Base-by-base conservation (phyloP, 2,888 invertebrate species). In the Brachyptera putata region DNA sequence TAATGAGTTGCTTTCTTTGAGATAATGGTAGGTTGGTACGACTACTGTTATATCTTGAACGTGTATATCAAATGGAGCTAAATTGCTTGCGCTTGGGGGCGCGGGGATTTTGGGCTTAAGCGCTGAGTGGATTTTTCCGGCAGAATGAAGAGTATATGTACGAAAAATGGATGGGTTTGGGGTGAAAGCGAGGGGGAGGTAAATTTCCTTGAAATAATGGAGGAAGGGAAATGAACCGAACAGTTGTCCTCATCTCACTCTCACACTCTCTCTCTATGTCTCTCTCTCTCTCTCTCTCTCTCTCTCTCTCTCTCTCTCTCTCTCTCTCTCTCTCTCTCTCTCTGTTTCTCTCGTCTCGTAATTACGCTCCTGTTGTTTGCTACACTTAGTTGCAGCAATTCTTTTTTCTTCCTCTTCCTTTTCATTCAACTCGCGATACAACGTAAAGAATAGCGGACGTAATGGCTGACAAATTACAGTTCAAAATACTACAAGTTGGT, bases 1-100 rank as follows among this genome's bases (percentile, higher is more conserved):
- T 63, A 63, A 63, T 63, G 63, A 63, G 63, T 49, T 61, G 63
- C 63, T 63, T 63, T 63, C 63, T 63, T 63, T 63, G 60, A 61
- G 60, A 41, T 63, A 63, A 63, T 63, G 58, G 63, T 60, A 37
- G 36, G 36, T 61, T 63, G 58, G 63, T 60, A 37, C 21, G 36
- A 11, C 53, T 34, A 53, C 53, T 53, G 53, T 25, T 30, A 5
- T 30, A 3, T n/a, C 9, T 30, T 36, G 34, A 16, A 53, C 21
- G 22, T 43, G 43, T 43, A 18, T 43, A 43, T 57, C 59, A 43
- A 59, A 62, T 62, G 62, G 60, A 60, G 53, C 62, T 59, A 62
- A 62, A 62, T 62, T 62, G 60, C 63, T 60, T 48, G 57, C 55
- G 50, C 58, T 49, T 24, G 58, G 58, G 53, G 57, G 7, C 49